Evolutionary conservation across 2,888 invertebrate genomes (phyloP).

Genomic region (Leucania comma): DNA sequence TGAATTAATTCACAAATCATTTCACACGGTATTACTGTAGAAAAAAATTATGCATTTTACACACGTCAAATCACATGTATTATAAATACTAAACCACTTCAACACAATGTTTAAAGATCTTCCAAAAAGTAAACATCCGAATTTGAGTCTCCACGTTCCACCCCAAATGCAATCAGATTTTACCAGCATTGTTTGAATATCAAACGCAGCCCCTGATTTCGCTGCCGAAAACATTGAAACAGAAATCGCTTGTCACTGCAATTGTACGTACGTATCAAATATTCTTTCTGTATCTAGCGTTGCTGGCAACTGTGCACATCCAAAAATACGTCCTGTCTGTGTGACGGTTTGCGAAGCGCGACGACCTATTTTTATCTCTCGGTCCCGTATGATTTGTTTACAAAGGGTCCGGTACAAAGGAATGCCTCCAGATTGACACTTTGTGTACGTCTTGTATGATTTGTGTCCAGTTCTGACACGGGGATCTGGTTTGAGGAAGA

Average conservation of each 20-base stretch:
- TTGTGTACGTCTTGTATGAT: conserved; percentile 53
- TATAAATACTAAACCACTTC: not conserved
- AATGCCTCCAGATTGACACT: conserved; percentile 63
- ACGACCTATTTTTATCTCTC: conserved; percentile 74
- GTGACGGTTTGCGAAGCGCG: conserved; percentile 66
- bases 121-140: not conserved
- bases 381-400: conserved; percentile 74
- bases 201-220: conserved; percentile 13
- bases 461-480: conserved; percentile 46
- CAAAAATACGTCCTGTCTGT: conserved; percentile 74
- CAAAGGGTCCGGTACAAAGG: conserved; percentile 73
- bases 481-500: conserved; percentile 36
- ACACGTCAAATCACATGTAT: not conserved
- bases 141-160: not conserved
- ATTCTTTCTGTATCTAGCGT: conserved; percentile 63
- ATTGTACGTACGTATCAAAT: conserved; percentile 48
- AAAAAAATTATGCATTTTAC: not conserved
- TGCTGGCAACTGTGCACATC: conserved; percentile 73
- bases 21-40: not conserved
- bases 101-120: not conserved
- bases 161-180: conserved; percentile 12
- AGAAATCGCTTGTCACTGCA: conserved; percentile 45
- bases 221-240: conserved; percentile 14
- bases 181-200: conserved; percentile 22
- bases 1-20: not conserved